Conservation (phyloP, 2,113 vertebrate genomes). For the Arvicanthis niloticus region DNA sequence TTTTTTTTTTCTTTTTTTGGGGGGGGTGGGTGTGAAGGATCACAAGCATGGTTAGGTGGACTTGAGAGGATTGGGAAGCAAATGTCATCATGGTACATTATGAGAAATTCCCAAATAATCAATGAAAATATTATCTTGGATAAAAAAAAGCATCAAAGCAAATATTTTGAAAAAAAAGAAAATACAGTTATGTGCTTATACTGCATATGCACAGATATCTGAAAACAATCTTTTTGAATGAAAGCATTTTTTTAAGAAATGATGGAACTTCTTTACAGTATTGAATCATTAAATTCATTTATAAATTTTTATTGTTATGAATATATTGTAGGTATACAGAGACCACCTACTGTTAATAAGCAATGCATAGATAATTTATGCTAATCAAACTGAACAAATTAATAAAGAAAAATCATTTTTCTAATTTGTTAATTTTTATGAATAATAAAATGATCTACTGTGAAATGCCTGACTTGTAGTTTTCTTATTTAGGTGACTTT, state of each 20-base stretch:
- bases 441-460: neutral
- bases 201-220: neutral
- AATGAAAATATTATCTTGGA: neutral
- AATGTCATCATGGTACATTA: neutral
- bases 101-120: neutral
- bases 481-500: constrained; percentile 36
- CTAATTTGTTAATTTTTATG: constrained; percentile 35
- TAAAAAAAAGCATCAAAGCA: neutral
- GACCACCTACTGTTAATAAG: neutral
- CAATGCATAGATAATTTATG: neutral
- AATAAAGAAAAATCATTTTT: neutral
- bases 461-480: neutral
- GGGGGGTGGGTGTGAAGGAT: too few relatives aligned
- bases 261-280: neutral
- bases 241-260: constrained; percentile 7
- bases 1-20: neutral
- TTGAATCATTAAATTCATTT: neutral
- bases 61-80: neutral
- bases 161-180: neutral
- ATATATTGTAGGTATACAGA: neutral
- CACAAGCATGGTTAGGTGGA: neutral
- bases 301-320: neutral
- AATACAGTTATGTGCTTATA: neutral
- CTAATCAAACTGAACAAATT: neutral
- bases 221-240: neutral